Evolutionary conservation across 2,888 invertebrate species (phyloP), one percentile per base, ranked within the genome.

Genomic region (Eristalis pertinax): DNA sequence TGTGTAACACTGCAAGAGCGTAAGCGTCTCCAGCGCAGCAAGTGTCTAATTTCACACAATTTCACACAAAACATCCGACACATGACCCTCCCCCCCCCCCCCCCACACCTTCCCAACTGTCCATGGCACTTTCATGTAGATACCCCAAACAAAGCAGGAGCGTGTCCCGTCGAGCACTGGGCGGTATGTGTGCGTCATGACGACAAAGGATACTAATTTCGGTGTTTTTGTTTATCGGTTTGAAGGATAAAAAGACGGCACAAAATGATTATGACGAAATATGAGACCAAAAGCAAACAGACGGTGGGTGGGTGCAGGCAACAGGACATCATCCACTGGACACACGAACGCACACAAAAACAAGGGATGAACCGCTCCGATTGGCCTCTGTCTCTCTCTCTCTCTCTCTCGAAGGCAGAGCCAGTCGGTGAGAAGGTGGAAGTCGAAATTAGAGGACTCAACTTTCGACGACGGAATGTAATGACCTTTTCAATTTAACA

Each of bases 151-250:
- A 50, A 19, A 19, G 63, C 50, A 56, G 38, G 56, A 79, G 56
- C 19, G 24, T 70, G 38, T 35, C 22, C 24, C 35, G 15, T 60
- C 22, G 26, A 50, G 35, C 11, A 35, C 10, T 22, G 22, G 38
- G 29, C 38, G 29, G 32, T 8, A 5, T 77, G 35, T 15, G 24
- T 68, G 50, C 29, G n/a, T 65, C 32, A 10, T 24, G 56, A 56
- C 76, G 35, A 70, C 82, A 82, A 72, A 70, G 82, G 70, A 70
- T 82, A 70, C 82, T 76, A 82, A 82, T 82, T 82, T 82, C n/a
- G 50, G 76, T 82, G 76, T 82, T 76, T 82, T 82, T 76, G 82
- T 82, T 82, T 76, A 82, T 76, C 67, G 82, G 70, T 69, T 82
- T 15, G 58, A 75, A 65, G 70, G 75, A 81, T 75, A 69, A 73